phyloP scores from a whole-genome alignment of 2,888 invertebrate species.

The Chalcis sispes region DNA sequence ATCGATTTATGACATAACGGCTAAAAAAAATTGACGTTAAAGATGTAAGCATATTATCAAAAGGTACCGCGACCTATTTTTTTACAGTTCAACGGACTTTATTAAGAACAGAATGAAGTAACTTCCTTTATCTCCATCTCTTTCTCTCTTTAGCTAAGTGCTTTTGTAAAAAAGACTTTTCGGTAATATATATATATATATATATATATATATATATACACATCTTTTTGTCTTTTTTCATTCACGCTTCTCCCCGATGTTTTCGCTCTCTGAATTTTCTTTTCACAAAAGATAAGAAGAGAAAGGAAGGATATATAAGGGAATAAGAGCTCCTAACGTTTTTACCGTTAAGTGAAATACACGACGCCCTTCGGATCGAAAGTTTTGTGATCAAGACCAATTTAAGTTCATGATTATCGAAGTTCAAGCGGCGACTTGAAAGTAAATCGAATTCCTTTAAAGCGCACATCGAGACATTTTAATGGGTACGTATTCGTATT shows the following conservation, averaged over 20 bases:
- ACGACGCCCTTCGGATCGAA: background rate
- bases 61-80: background rate
- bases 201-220: background rate
- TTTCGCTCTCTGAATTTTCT: constrained; percentile 30
- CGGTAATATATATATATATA: background rate
- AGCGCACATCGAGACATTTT: constrained; percentile 5
- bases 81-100: constrained; percentile 9
- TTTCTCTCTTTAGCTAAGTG: background rate
- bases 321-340: constrained; percentile 19
- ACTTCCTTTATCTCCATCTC: no score
- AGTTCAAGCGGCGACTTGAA: constrained; percentile 1
- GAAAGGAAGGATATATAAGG: background rate
- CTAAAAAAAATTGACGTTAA: background rate
- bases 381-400: constrained; percentile 31
- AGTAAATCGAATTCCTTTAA: constrained; percentile 19
- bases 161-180: constrained; percentile 2
- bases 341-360: constrained; percentile 33
- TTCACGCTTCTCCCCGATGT: constrained; percentile 12
- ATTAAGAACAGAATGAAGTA: background rate
- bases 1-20: background rate
- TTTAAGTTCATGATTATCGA: constrained; percentile 42
- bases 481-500: background rate
- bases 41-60: background rate
- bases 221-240: constrained; percentile 20
- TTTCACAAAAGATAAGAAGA: background rate